Base-by-base conservation (phyloP, 2,888 invertebrate species). In the Merodon equestris region DNA sequence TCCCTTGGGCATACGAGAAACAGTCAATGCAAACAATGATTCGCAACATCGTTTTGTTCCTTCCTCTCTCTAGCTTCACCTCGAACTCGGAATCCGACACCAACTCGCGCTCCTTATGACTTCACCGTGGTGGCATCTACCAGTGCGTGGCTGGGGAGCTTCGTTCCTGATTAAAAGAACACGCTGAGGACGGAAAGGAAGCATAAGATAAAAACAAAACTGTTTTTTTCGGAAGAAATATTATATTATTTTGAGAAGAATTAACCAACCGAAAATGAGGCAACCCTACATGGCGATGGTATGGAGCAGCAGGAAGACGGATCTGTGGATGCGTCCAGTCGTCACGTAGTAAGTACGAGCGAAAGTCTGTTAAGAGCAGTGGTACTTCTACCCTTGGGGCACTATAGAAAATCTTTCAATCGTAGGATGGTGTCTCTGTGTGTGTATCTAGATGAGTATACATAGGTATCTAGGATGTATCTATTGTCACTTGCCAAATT, bases 11-110 rank as follows among this genome's bases (percentile, higher is more conserved):
- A 77, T 77, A 77, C 77, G 63, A n/a, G n/a, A 77, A 77, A 58
- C 73, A 77, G 72, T 77, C 77, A 77, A 73, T 77, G 77, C 77
- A 77, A 77, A 77, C 77, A 77, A 77, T 77, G 77, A 77, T 73
- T 73, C 77, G 77, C 72, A 77, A 56, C 72, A 61, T 77, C 72
- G 77, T 72, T 72, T 72, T 68, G 36, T 67, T 64, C 53, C 27
- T 58, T 53, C 63, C 56, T 57, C 45, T 44, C 19, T 13, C 18
- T 13, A 19, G 17, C 61, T 27, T 27, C 7, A 7, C 27, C 27
- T 27, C 27, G 27, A 42, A 68, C 68, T 48, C 63, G 57, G 47
- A 68, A 57, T 66, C 64, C 53, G 9, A 9, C 45, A 9, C 45
- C 27, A 40, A 58, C 64, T 66, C 66, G 57, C 73, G 53, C 58